phyloP scores from a whole-genome alignment of 2,113 vertebrate species.

The Phyllostomus discolor region DNA sequence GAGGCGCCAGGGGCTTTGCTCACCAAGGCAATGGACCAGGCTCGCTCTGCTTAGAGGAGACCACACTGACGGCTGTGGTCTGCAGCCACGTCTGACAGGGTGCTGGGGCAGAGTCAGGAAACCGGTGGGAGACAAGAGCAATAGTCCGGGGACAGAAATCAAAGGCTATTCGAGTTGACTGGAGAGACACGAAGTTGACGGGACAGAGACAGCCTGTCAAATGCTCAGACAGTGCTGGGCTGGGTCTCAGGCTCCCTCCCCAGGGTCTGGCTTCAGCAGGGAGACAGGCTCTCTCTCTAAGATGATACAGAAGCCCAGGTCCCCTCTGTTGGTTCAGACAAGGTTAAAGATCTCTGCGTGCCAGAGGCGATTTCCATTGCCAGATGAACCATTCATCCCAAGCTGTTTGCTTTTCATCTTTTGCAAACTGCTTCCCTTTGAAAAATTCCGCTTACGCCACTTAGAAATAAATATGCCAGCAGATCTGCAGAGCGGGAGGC shows the following conservation, averaged over 20 bases:
- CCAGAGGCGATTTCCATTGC: conserved; percentile 29
- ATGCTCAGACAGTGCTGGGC: neutral
- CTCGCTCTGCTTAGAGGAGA: neutral
- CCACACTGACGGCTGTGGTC: neutral
- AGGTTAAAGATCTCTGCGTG: neutral
- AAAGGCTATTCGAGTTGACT: neutral
- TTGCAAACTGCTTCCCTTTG: conserved; percentile 59
- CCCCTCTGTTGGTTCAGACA: neutral
- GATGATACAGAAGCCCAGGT: neutral
- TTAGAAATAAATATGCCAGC: conserved; percentile 52
- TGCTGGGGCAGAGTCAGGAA: neutral
- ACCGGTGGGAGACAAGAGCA: fast-evolving
- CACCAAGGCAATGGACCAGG: fast-evolving
- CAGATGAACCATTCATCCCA: conserved; percentile 42
- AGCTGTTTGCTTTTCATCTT: conserved; percentile 48
- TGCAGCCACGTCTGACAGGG: neutral
- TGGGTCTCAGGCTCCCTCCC: neutral
- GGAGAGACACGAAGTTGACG: neutral
- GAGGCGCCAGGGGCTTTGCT: too few species aligned
- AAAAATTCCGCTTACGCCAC: conserved; percentile 59
- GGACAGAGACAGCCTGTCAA: neutral
- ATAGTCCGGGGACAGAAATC: neutral
- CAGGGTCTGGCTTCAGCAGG: neutral
- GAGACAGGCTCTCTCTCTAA: neutral
- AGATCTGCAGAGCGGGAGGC: neutral